Base-by-base conservation (phyloP, 2,113 vertebrate genomes). In the Potamarius usumacintae region DNA sequence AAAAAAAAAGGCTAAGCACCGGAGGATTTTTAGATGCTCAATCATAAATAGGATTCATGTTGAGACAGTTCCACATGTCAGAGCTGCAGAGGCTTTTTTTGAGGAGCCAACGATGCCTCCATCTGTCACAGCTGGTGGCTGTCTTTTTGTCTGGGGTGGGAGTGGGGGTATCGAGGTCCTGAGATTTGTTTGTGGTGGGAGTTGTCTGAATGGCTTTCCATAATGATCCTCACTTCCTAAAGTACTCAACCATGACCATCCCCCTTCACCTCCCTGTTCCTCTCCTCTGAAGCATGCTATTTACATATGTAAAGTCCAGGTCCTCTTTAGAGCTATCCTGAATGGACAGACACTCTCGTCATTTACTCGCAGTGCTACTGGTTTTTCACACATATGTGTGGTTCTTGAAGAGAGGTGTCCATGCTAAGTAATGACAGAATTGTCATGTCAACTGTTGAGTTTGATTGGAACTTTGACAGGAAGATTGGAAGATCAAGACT, bases 181-280 rank as follows among this genome's bases (percentile, higher is more conserved):
- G 89, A 84, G 89, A 93, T 94, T 94, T 95, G 94, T 94, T 95
- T 95, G 94, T 91, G 92, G 92, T 93, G 92, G 92, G 91, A 91
- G 92, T 92, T 90, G 87, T 83, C 88, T 94, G 94, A 94, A 95
- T 93, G 87, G 90, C 72, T 77, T 86, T 53, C 84, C 42, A 87
- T 94, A 95, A 95, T 94, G 93, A 94, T 94, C 93, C 92, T 92
- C 89, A 95, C 95, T 95, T 96, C 95, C 95, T 95, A 93, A 95
- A 94, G 94, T 94, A 93, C 93, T 94, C 95, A 95, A 90, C 93
- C 94, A 93, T 95, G 94, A 95, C 95, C 94, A 89, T 94, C 94
- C 94, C 94, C 94, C 94, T 94, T 94, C 91, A 94, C 94, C 93
- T 79, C 87, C 93, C 78, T 91, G 89, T 89, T 92, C 91, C 55